Base-by-base conservation (phyloP, 1,140 invertebrate genomes). In the Nasonia longicornis region DNA sequence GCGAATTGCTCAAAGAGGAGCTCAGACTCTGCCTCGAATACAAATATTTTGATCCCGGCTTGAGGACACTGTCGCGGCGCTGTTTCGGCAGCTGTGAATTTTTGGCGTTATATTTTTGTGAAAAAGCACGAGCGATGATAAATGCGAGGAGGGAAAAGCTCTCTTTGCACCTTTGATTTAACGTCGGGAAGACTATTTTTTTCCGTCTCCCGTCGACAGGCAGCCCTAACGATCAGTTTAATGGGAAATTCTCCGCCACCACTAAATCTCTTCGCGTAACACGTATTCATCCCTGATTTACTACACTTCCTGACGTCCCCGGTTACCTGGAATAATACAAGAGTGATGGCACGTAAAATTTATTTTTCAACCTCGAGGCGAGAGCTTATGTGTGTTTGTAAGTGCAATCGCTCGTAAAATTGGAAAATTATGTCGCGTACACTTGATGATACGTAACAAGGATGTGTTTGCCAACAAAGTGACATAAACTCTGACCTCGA, bases 301-400 rank as follows among this genome's bases (percentile, higher is more conserved):
- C 82, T 82, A 80, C 73, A 77, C 82, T 73, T 80, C 79, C 75
- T 80, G 14, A 14, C 29, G 38, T 85, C 72, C 2, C 77, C 74
- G 16, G 6, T 70, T 71, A 77, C 82, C 80, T 83, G 83, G 70
- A 81, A 81, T 48, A 84, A 67, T 11, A 14, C 79, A 77, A 79
- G 38, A 77, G 12, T 77, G 79, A 77, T 77, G 16, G 58, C 63
- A 75, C 16, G 71, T 52, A 69, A 35, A 78, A 64, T 72, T 80
- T 76, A 22, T 64, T 26, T 69, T 79, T 79, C 77, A 84, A 88
- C 86, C 85, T 87, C 85, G 89, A 89, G 88, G 87, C 87, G 89
- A 88, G 86, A 88, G 89, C 85, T 89, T 89, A 89, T 88, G 86
- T 85, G 89, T 86, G 31, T 35, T 26, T 88, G 88, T 89, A 89